Percentiles rank a stretch among this genome's conserved stretches.
phyloP scores from a whole-genome alignment of 2,797 vertebrate genomes.

The Cottoperca gobio region DNA sequence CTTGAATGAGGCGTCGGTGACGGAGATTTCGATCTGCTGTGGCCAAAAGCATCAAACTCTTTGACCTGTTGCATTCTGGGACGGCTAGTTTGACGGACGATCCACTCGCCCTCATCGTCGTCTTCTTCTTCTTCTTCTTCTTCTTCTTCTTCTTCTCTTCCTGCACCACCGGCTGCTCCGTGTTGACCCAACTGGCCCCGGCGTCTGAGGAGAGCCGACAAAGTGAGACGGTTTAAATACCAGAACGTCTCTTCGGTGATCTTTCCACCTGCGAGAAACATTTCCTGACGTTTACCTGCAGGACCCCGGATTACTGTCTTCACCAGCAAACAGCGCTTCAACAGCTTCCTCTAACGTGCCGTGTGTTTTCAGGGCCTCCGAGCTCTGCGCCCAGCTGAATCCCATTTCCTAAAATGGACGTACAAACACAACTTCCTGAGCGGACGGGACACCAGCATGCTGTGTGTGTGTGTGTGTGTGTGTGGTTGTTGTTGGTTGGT shows the following conservation, averaged over 20 bases:
- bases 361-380: conserved; percentile 77
- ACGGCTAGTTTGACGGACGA: conserved; percentile 2
- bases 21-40: conserved; percentile 31
- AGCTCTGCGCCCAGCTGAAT: conserved; percentile 78
- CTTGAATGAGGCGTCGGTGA: conserved; percentile 32
- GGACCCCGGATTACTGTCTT: neutral
- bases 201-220: conserved; percentile 17
- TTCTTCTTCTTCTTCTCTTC: too few species aligned
- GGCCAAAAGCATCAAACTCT: neutral
- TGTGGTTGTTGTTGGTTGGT: too few species aligned
- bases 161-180: neutral
- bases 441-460: neutral
- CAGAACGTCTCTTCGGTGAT: neutral
- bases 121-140: too few species aligned
- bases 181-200: neutral
- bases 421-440: neutral
- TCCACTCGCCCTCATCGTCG: conserved; percentile 44
- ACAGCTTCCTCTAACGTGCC: conserved; percentile 78
- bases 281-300: conserved; percentile 34
- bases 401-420: conserved; percentile 80
- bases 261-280: neutral
- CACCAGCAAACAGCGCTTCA: conserved; percentile 70
- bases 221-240: rapidly evolving
- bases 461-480: too few species aligned
- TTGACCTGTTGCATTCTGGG: conserved; percentile 35